phyloP scores from a whole-genome alignment of 2,113 vertebrate genomes.

The Nerophis ophidion region DNA sequence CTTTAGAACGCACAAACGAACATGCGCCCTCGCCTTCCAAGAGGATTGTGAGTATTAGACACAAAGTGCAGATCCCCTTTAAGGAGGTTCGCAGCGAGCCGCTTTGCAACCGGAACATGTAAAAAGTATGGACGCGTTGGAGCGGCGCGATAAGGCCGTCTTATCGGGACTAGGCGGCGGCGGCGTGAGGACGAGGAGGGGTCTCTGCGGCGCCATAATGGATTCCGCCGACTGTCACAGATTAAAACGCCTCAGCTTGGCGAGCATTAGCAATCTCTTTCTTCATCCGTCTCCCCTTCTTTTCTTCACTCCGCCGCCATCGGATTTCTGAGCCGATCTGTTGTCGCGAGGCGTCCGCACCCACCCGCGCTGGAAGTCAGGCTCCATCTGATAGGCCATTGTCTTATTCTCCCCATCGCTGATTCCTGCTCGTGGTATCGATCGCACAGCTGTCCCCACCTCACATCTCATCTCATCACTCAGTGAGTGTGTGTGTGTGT shows the following conservation, averaged over 20 bases:
- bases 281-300: constrained; percentile 68
- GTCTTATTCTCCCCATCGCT: constrained; percentile 79
- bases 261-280: constrained; percentile 84
- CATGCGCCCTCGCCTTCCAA: too few species aligned
- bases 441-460: constrained; percentile 65
- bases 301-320: constrained; percentile 66
- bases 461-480: constrained; percentile 72
- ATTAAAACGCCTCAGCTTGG: constrained; percentile 79
- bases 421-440: constrained; percentile 80
- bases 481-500: constrained; percentile 20
- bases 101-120: constrained; percentile 64
- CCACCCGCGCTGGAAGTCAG: constrained; percentile 81
- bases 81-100: constrained; percentile 9
- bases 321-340: constrained; percentile 83
- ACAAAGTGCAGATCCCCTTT: too few species aligned
- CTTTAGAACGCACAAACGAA: too few species aligned
- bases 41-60: too few species aligned
- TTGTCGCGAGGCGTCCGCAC: constrained; percentile 72
- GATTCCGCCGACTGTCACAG: constrained; percentile 89
- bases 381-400: constrained; percentile 86
- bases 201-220: constrained; percentile 77
- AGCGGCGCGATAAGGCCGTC: constrained; percentile 77
- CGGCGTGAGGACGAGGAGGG: constrained; percentile 34
- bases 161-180: constrained; percentile 74
- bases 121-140: constrained; percentile 48